Conservation (phyloP, 2,797 vertebrate genomes). For the Sebastes kiyomatsui region DNA sequence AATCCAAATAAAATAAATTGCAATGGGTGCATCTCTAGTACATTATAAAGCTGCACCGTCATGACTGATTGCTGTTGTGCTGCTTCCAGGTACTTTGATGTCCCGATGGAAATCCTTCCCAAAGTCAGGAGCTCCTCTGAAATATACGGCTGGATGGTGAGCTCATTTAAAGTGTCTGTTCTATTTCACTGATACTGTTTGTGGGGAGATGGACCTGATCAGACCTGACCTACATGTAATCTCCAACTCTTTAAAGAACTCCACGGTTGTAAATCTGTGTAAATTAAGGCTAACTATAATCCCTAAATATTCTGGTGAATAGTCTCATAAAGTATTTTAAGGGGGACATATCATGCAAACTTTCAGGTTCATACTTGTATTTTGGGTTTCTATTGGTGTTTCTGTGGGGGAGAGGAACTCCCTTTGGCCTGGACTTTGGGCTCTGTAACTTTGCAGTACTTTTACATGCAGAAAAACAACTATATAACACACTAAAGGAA, state of each 20-base stretch:
- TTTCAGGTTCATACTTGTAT: too few species aligned
- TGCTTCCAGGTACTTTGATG: slow-evolving; percentile 88
- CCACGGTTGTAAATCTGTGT: background rate
- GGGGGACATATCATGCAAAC: too few species aligned
- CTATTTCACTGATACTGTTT: background rate
- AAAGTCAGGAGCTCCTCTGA: slow-evolving; percentile 92
- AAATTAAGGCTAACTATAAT: background rate
- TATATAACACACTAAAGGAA: too few species aligned
- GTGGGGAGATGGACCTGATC: background rate
- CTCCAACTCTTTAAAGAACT: background rate
- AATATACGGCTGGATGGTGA: slow-evolving; percentile 92
- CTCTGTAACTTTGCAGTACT: too few species aligned
- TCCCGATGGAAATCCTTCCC: slow-evolving; percentile 93
- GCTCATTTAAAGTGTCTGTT: background rate
- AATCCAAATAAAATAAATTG: too few species aligned
- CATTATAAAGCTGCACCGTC: too few species aligned
- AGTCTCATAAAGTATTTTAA: background rate
- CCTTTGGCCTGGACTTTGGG: too few species aligned
- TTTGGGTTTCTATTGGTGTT: too few species aligned
- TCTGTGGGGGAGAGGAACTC: too few species aligned
- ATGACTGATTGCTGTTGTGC: background rate
- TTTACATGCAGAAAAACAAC: too few species aligned
- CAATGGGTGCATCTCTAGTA: too few species aligned
- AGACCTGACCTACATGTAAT: background rate
- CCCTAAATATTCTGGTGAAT: background rate